Percentiles rank a stretch among this genome's conserved stretches.
Conservation (phyloP, 2,113 vertebrate species). For the Pangasianodon gigas region DNA sequence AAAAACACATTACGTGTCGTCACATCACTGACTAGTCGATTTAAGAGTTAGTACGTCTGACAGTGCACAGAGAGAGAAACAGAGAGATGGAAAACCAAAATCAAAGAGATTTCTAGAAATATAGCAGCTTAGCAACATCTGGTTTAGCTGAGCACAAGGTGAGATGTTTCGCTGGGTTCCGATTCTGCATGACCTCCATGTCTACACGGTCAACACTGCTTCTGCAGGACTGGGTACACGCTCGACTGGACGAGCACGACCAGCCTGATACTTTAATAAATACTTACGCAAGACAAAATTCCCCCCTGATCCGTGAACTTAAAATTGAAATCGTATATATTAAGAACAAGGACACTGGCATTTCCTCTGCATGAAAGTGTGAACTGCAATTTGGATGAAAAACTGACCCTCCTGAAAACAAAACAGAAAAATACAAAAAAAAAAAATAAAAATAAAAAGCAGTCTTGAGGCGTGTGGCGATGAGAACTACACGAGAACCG, state of each 20-base stretch:
- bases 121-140: not conserved
- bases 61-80: conserved; percentile 1
- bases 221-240: not conserved
- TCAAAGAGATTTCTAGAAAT: not conserved
- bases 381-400: not conserved
- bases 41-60: conserved; percentile 23
- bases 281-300: conserved; percentile 10
- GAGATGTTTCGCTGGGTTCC: not conserved
- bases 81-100: not conserved
- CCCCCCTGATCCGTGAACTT: not conserved
- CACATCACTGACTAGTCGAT: conserved; percentile 39
- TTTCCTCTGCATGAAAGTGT: conserved; percentile 17
- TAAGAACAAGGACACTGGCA: not conserved
- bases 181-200: conserved; percentile 3
- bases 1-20: not conserved
- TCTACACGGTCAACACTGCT: conserved; percentile 1
- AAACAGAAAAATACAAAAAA: not conserved
- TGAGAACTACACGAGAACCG: conserved; percentile 26
- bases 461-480: conserved; percentile 45
- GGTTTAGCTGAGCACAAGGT: not conserved
- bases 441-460: conserved; percentile 27
- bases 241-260: not conserved
- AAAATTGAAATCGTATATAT: not conserved
- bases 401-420: conserved; percentile 7
- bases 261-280: conserved; percentile 40